Evolutionary conservation across 2,797 vertebrate species (phyloP), one percentile per base, ranked within the genome.

Genomic region (Muscicapa comitata): DNA sequence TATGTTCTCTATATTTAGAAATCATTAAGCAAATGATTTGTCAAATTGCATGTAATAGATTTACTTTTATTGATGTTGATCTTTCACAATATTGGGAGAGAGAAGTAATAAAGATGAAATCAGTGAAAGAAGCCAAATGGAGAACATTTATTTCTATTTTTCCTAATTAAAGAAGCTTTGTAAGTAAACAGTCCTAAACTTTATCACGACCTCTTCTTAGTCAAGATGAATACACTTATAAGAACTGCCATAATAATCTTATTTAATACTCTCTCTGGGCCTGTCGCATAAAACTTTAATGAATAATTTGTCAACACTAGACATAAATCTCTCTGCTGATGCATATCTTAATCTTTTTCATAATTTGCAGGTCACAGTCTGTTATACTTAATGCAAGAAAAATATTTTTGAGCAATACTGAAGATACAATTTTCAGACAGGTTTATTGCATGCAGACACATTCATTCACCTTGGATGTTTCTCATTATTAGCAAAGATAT

Each of bases 231-330:
- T 91, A 78, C 55, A 79, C 37, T 78, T 94, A 86, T 28, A 80
- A 95, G 88, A 97, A 96, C 67, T 94, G 78, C 74, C 95, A 93
- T 95, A 94, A 93, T 95, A 88, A 94, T 96, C 62, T 53, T 92
- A 95, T 93, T 86, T 88, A 97, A 85, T 95, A 72, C 91, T 80
- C 79, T 96, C 82, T 90, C 31, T 93, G 61, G 86, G 78, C 75
- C 82, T 93, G 66, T 96, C 73, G 50, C 85, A 94, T 90, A 94
- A 95, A 95, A 96, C 61, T 84, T 95, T 94, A 96, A 97, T 93
- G 94, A 96, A 95, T 95, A 94, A 95, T 97, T 96, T 97, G 95
- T 98, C 94, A 97, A 95, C 92, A 94, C 61, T 86, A 95, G 85
- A 96, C 72, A 95, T 94, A 95, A 96, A 96, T 95, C 85, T 97